Percentiles rank a stretch among this genome's conserved stretches.
phyloP scores from a whole-genome alignment of 2,113 vertebrate genomes.

The Ahaetulla prasina region DNA sequence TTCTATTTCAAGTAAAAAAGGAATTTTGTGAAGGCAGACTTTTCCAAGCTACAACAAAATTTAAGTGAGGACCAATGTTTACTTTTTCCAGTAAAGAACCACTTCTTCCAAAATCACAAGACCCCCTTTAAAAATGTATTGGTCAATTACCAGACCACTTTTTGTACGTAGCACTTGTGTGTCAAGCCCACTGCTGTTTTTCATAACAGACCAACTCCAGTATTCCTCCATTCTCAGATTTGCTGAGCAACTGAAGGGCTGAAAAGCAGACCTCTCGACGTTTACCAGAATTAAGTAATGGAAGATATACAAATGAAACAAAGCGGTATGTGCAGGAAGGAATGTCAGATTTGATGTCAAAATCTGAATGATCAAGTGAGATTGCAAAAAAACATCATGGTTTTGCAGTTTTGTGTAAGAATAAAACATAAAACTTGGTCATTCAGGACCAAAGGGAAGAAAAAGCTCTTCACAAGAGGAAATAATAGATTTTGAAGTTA shows the following conservation, averaged over 20 bases:
- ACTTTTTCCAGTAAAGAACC: background rate
- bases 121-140: background rate
- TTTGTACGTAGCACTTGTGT: background rate
- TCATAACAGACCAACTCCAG: background rate
- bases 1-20: background rate
- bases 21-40: background rate
- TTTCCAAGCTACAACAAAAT: background rate
- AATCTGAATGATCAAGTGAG: background rate
- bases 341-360: background rate
- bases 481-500: slow-evolving; percentile 6
- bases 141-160: background rate
- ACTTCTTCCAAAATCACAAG: background rate
- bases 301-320: background rate
- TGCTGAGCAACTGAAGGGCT: background rate
- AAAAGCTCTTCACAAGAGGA: background rate
- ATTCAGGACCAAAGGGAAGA: background rate
- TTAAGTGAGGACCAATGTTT: background rate
- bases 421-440: background rate
- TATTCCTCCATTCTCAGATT: background rate
- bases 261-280: rapidly evolving
- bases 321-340: background rate
- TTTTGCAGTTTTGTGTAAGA: background rate
- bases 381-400: background rate
- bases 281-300: background rate
- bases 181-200: background rate